phyloP scores from a whole-genome alignment of 2,113 vertebrate species.

The Melierax canorus region DNA sequence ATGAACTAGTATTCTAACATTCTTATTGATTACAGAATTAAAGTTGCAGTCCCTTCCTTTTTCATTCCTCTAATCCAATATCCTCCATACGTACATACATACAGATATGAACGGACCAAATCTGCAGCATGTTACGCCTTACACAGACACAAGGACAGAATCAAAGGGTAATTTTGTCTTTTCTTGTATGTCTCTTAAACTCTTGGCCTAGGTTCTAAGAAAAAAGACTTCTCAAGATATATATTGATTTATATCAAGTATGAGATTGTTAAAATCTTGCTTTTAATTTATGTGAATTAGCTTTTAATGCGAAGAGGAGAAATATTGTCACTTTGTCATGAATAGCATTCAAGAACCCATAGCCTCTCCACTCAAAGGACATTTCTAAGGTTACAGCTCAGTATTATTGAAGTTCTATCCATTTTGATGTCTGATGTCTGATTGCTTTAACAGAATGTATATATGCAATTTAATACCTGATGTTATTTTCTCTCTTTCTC shows the following conservation, averaged over 20 bases:
- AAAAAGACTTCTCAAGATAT: background rate
- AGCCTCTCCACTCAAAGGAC: background rate
- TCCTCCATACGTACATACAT: background rate
- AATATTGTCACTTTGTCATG: background rate
- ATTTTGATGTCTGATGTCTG: background rate
- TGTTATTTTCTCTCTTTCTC: slow-evolving; percentile 5
- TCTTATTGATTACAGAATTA: background rate
- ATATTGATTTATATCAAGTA: background rate
- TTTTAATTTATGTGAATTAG: background rate
- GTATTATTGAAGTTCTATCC: background rate
- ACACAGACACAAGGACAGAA: background rate
- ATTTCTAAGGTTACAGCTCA: background rate
- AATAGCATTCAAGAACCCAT: background rate
- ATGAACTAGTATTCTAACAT: background rate
- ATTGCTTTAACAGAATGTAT: background rate
- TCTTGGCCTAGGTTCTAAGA: background rate
- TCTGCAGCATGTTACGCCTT: background rate
- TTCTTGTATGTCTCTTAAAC: background rate
- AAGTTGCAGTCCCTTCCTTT: background rate
- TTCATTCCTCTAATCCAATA: background rate
- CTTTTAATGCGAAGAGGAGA: background rate
- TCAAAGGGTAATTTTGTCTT: background rate
- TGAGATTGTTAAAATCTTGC: background rate
- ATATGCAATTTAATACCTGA: background rate
- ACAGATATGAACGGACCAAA: background rate